These are phyloP conservation scores for Leptodactylus fuscus DNA, from an alignment of 2,113 vertebrate genomes.

Conservation along the genomic window DNA sequence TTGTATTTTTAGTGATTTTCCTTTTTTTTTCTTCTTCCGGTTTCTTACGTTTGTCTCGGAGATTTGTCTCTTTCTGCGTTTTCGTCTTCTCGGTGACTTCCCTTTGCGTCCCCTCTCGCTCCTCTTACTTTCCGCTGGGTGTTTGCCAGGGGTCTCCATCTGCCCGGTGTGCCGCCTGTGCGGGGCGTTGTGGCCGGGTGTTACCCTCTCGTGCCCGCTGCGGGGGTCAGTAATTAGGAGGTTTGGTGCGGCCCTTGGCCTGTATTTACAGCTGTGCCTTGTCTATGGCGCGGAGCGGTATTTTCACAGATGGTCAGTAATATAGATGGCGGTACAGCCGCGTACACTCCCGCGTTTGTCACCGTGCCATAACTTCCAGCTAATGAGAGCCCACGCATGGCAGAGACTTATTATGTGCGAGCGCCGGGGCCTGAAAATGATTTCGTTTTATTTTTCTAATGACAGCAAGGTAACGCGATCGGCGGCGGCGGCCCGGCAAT, in stretches of 20 bases:
- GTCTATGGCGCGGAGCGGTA: conserved; percentile 81
- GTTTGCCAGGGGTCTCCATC: background rate
- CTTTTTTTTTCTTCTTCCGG: background rate
- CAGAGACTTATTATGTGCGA: conserved; percentile 72
- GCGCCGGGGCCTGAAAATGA: conserved; percentile 56
- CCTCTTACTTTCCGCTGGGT: background rate
- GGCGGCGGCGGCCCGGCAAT: background rate
- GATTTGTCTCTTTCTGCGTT: background rate
- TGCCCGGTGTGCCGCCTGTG: background rate
- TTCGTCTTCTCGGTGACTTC: too few relatives aligned
- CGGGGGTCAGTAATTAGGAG: background rate
- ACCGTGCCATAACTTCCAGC: conserved; percentile 75
- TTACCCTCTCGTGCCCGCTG: background rate
- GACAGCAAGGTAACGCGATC: conserved; percentile 39
- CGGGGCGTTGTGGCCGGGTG: background rate
- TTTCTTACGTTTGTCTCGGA: background rate
- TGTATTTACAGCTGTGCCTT: conserved; percentile 81
- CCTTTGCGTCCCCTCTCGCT: too few relatives aligned
- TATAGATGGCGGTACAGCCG: conserved; percentile 72
- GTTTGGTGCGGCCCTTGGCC: conserved; percentile 62
- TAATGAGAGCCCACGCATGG: conserved; percentile 76
- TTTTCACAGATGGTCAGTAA: conserved; percentile 85
- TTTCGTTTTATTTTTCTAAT: conserved; percentile 64
- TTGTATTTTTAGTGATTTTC: too few relatives aligned
- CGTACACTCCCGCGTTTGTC: conserved; percentile 78